A percentile compares a stretch with the other conserved stretches of the same genome.
phyloP scores from a whole-genome alignment of 2,113 vertebrate species.

The Sylvietta virens region DNA sequence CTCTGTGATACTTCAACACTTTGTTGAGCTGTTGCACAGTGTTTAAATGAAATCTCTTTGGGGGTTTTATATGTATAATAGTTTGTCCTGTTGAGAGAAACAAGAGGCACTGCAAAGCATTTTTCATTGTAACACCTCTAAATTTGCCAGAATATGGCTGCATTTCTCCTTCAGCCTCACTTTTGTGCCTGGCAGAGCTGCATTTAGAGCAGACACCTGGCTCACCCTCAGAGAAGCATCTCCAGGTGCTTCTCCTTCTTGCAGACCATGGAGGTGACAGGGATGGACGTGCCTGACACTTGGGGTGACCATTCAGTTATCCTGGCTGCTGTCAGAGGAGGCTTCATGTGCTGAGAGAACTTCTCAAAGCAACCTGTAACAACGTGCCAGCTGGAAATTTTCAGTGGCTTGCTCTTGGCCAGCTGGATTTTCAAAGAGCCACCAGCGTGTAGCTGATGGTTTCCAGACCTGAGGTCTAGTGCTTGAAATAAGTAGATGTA shows the following conservation, averaged over 20 bases:
- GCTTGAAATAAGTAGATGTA: not conserved
- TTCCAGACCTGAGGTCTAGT: not conserved
- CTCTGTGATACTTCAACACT: not conserved
- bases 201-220: not conserved
- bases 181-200: not conserved
- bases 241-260: not conserved
- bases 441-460: not conserved
- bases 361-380: not conserved
- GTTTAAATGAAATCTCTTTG: not conserved
- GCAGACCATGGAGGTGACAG: rapidly evolving
- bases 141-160: not conserved
- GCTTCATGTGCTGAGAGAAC: not conserved
- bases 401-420: not conserved
- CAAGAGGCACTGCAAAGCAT: not conserved
- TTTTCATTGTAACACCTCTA: not conserved
- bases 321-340: not conserved
- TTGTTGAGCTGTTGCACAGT: not conserved
- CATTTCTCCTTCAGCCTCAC: not conserved
- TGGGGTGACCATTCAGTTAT: not conserved
- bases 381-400: not conserved
- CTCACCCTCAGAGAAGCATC: not conserved
- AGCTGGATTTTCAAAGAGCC: not conserved
- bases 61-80: not conserved
- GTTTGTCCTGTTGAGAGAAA: not conserved
- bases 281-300: not conserved